phyloP scores from a whole-genome alignment of 2,797 vertebrate species.

The Coendou prehensilis region DNA sequence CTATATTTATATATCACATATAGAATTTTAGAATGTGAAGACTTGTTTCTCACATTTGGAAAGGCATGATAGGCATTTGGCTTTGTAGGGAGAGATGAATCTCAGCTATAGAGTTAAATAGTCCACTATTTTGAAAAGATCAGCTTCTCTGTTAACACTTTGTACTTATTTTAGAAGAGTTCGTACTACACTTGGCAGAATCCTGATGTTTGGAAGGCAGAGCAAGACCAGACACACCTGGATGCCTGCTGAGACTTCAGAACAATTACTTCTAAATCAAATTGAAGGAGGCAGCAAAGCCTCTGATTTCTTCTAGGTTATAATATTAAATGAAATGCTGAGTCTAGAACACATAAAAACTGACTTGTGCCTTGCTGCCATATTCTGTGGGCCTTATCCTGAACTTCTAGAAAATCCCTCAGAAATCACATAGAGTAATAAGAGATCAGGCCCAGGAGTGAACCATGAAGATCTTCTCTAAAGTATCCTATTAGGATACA shows the following conservation, averaged over 20 bases:
- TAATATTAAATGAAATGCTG: slow-evolving; percentile 9
- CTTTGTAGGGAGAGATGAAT: slow-evolving; percentile 51
- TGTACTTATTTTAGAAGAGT: slow-evolving; percentile 53
- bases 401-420: not conserved
- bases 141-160: not conserved
- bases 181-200: slow-evolving; percentile 25
- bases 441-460: not conserved
- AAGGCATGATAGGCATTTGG: not conserved
- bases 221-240: slow-evolving; percentile 21
- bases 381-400: not conserved
- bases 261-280: slow-evolving; percentile 58
- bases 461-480: not conserved
- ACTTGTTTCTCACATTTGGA: slow-evolving; percentile 66
- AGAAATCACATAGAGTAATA: not conserved
- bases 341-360: not conserved
- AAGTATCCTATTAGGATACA: not conserved
- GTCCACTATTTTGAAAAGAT: slow-evolving; percentile 53
- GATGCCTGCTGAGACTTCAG: slow-evolving; percentile 11
- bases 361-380: not conserved
- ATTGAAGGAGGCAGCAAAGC: not conserved
- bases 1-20: not conserved
- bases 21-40: slow-evolving; percentile 56
- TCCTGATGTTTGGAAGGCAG: slow-evolving; percentile 12
- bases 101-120: slow-evolving; percentile 45
- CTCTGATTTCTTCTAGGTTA: not conserved